Evolutionary conservation across 1,140 invertebrate species (phyloP), one percentile per base, ranked within the genome.

Genomic region (Caenorhabditis tropicalis): DNA sequence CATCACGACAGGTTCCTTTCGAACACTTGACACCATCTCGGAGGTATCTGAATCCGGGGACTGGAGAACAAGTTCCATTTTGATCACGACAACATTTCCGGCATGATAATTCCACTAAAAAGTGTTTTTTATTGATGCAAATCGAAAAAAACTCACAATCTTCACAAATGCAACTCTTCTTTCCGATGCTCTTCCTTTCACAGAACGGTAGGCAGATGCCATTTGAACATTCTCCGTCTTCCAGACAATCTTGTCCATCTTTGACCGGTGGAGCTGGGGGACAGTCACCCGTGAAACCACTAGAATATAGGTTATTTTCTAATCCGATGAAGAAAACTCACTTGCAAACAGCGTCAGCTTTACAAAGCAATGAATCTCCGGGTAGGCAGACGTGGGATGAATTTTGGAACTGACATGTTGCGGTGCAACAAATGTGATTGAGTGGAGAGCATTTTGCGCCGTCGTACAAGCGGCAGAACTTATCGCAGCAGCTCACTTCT

Each of bases 161-260:
- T 56, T 84, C 82, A 53, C 85, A 86, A n/a, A 86, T 85, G 70
- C 85, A 86, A 43, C 53, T 58, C 70, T 86, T 86, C 79, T 85
- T 81, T 51, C 82, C 82, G 53, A 84, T 84, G 5, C 24, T 48
- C 24, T 31, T 49, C 36, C n/a, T 80, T 36, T 86, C 85, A 36
- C 85, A 86, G 36, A 46, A 86, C 10, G 85, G 74, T 19, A 86
- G 43, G 36, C 85, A 86, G 10, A 51, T 29, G 29, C 85, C 85
- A 29, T 51, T 79, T 9, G 6, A 49, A 33, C 85, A 86, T 46
- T 84, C 82, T 24, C 85, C 85, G 1, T 49, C 85, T 21, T 86
- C 85, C 16, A 83, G 29, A 74, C 85, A 86, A 7, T 83, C 48
- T 36, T 29, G 58, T 1, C 49, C 51, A 39, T 85, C 84, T 16